Percentiles rank a stretch among this genome's conserved stretches.
Conservation (phyloP, 2,113 vertebrate species). For the Gymnobelideus leadbeateri region DNA sequence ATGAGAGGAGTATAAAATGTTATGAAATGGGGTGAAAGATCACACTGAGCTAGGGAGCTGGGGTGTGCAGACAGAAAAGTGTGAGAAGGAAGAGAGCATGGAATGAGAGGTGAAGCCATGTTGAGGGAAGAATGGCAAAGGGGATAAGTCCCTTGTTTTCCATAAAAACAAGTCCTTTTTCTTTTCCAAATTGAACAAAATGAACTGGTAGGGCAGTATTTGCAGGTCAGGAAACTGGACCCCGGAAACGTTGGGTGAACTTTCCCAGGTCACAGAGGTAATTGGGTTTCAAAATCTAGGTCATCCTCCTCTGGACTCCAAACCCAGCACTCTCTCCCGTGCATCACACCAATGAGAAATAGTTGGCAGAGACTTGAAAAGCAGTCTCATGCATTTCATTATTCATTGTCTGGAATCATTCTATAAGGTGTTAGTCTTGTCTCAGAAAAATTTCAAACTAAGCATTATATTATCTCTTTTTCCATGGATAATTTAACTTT, state of each 20-base stretch:
- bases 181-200: not conserved
- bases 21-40: not conserved
- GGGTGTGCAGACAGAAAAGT: not conserved
- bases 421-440: not conserved
- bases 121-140: not conserved
- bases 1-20: not conserved
- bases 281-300: not conserved
- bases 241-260: not conserved
- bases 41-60: not conserved
- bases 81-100: not conserved
- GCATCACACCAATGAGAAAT: not conserved
- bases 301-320: not conserved
- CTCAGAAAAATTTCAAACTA: not conserved
- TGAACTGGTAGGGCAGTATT: not conserved
- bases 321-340: not conserved
- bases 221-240: not conserved
- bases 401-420: not conserved
- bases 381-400: not conserved
- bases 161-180: not conserved
- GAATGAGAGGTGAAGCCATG: not conserved
- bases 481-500: not conserved
- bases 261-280: not conserved
- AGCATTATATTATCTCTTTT: not conserved
- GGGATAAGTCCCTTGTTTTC: not conserved
- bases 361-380: not conserved